Conservation (phyloP, 2,113 vertebrate genomes). For the Irena cyanogastra region DNA sequence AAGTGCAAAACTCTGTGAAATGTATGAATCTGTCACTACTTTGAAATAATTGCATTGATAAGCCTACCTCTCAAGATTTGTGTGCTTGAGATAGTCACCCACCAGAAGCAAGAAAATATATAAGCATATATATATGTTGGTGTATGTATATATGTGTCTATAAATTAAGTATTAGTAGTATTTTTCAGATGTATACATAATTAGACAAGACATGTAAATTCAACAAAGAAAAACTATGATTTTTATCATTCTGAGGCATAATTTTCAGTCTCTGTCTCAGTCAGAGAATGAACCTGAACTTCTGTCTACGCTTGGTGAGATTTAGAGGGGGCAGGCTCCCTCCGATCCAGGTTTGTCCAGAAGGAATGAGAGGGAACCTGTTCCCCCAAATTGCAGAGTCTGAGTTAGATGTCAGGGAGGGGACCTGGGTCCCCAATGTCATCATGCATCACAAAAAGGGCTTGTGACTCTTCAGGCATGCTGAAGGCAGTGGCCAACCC, state of each 20-base stretch:
- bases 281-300: background rate
- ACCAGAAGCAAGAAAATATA: background rate
- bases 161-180: background rate
- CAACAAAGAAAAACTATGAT: background rate
- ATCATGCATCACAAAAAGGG: background rate
- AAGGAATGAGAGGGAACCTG: background rate
- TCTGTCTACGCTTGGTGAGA: background rate
- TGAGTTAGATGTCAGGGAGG: background rate
- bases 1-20: background rate
- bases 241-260: background rate
- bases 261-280: background rate
- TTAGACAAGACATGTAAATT: background rate
- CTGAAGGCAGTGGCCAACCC: background rate
- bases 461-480: background rate
- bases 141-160: background rate
- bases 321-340: background rate
- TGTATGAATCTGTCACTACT: background rate
- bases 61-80: background rate
- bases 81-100: background rate
- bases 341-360: background rate
- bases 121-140: too few relatives aligned
- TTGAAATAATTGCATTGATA: background rate
- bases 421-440: rapidly evolving
- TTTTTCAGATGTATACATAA: background rate
- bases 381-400: background rate